These are phyloP conservation scores for Scaptomyza hsui DNA, from an alignment of 1,140 invertebrate species.

Conservation along the genomic window DNA sequence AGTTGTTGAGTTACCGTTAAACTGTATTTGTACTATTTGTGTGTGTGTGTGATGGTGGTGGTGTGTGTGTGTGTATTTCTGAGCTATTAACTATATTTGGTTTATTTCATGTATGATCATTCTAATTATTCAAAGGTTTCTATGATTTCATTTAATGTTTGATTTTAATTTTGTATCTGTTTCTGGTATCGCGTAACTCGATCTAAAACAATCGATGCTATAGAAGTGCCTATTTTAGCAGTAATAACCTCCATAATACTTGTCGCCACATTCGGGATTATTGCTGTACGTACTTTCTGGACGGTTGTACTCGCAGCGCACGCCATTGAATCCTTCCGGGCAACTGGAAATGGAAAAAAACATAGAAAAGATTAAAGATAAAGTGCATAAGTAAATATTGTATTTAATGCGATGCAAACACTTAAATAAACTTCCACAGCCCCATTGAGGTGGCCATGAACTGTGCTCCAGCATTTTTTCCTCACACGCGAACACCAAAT, in stretches of 20 bases:
- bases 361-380: slow-evolving; percentile 18
- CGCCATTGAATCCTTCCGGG: slow-evolving; percentile 91
- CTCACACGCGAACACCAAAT: slow-evolving; percentile 13
- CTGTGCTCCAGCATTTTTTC: slow-evolving; percentile 47
- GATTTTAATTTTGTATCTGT: slow-evolving; percentile 24
- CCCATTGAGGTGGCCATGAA: slow-evolving; percentile 59
- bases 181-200: slow-evolving; percentile 43
- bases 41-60: slow-evolving; percentile 28
- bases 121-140: slow-evolving; percentile 6
- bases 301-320: slow-evolving; percentile 88
- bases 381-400: slow-evolving; percentile 11
- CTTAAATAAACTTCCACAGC: slow-evolving; percentile 20
- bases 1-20: slow-evolving; percentile 34
- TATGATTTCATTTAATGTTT: slow-evolving; percentile 22
- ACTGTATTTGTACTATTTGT: slow-evolving; percentile 76
- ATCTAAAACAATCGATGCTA: slow-evolving; percentile 83
- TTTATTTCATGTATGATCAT: slow-evolving; percentile 55
- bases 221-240: slow-evolving; percentile 84
- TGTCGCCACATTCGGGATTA: slow-evolving; percentile 71
- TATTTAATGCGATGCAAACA: slow-evolving; percentile 28
- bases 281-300: slow-evolving; percentile 84
- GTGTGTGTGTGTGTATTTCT: slow-evolving; percentile 17
- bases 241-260: slow-evolving; percentile 82
- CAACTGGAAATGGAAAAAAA: slow-evolving; percentile 88
- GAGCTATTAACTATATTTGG: slow-evolving; percentile 77